phyloP scores from a whole-genome alignment of 1,140 invertebrate species.

The Bombus sylvicola region DNA sequence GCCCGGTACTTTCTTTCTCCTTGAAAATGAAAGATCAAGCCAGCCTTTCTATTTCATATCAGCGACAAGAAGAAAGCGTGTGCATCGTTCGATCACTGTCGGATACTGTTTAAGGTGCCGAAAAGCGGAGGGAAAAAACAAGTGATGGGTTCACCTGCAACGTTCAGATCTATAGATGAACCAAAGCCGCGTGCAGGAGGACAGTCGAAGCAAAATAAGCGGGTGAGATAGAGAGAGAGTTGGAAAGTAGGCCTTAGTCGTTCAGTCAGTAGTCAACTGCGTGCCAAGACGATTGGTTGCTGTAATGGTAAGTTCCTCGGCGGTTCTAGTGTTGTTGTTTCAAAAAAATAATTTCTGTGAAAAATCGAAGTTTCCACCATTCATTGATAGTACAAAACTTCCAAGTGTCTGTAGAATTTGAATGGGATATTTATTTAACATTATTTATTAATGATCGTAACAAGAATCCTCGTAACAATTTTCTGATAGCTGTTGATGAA shows the following conservation, averaged over 20 bases:
- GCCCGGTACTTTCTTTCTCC: conserved; percentile 71
- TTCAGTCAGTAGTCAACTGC: conserved; percentile 81
- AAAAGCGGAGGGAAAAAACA: not conserved
- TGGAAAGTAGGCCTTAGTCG: conserved; percentile 81
- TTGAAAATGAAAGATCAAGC: conserved; percentile 69
- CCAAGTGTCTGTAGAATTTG: not conserved
- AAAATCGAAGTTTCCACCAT: not conserved
- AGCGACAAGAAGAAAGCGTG: not conserved
- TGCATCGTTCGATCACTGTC: not conserved
- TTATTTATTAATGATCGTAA: too few relatives aligned
- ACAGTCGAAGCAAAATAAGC: conserved; percentile 50
- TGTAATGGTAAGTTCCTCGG: conserved; percentile 79
- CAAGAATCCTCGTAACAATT: not conserved
- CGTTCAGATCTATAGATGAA: conserved; percentile 31
- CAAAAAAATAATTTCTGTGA: not conserved
- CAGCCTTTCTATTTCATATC: conserved; percentile 19
- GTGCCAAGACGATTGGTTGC: conserved; percentile 77
- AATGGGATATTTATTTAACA: not conserved
- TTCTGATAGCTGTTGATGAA: too few relatives aligned
- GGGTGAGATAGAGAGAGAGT: conserved; percentile 79
- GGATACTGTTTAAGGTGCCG: not conserved
- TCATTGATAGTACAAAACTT: not conserved
- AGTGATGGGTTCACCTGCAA: not conserved
- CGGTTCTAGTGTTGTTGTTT: not conserved
- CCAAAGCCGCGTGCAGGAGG: conserved; percentile 37